Percentiles rank a stretch among this genome's conserved stretches.
These are phyloP conservation scores for Tympanoctomys barrerae DNA, from an alignment of 2,797 vertebrate genomes.

Conservation along the genomic window DNA sequence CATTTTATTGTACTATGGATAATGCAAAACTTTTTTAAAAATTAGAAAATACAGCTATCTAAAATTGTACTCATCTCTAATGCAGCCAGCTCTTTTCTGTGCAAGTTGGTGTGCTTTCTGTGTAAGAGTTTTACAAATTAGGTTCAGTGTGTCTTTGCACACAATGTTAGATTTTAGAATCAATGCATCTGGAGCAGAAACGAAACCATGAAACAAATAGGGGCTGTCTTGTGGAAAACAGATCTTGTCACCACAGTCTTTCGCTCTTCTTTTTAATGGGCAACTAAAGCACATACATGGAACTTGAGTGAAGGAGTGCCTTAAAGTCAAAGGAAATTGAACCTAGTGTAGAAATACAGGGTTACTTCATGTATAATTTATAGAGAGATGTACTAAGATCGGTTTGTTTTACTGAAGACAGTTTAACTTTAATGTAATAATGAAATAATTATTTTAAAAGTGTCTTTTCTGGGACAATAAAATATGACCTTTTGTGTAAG, in stretches of 20 bases:
- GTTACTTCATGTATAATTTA: neutral
- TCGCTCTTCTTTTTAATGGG: neutral
- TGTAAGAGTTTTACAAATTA: neutral
- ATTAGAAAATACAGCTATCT: neutral
- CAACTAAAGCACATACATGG: neutral
- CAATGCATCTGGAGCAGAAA: neutral
- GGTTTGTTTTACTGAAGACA: neutral
- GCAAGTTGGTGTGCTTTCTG: neutral
- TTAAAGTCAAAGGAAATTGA: conserved; percentile 32
- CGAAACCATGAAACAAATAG: neutral
- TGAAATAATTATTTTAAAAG: neutral
- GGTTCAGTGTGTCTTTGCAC: neutral
- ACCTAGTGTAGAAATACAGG: neutral
- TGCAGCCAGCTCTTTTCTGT: neutral
- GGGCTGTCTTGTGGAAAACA: neutral
- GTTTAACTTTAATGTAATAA: conserved; percentile 16
- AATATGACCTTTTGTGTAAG: neutral
- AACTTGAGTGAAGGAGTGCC: neutral
- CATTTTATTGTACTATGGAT: neutral
- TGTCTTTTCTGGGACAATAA: neutral
- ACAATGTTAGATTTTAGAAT: conserved; percentile 7
- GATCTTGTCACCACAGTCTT: neutral
- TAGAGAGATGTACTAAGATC: neutral
- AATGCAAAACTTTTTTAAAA: neutral
- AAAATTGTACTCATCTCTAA: conserved; percentile 29